Conservation (phyloP, 2,797 vertebrate genomes). For the Knipowitschia caucasica region DNA sequence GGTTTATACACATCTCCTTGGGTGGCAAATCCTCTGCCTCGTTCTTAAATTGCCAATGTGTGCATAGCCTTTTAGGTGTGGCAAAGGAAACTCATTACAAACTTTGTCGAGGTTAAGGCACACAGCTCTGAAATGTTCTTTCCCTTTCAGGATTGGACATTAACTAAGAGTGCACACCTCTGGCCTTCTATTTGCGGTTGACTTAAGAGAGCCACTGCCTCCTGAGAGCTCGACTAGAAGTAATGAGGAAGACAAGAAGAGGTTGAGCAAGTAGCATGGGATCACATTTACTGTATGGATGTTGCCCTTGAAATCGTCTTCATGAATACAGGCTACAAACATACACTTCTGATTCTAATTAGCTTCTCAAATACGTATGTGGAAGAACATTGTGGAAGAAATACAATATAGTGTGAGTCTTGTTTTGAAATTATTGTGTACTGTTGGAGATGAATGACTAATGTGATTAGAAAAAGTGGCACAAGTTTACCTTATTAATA, state of each 20-base stretch:
- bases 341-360: conserved; percentile 9
- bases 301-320: conserved; percentile 15
- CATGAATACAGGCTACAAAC: conserved; percentile 11
- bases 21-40: conserved; percentile 64
- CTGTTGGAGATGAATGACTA: conserved; percentile 26
- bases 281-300: conserved; percentile 21
- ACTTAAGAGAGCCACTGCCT: conserved; percentile 39
- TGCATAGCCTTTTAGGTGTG: conserved; percentile 53
- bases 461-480: conserved; percentile 2
- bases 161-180: conserved; percentile 50
- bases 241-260: conserved; percentile 45
- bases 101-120: conserved; percentile 54
- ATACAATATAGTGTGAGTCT: neutral
- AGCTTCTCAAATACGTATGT: neutral
- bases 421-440: neutral
- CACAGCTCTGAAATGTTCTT: conserved; percentile 40
- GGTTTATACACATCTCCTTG: conserved; percentile 53
- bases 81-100: conserved; percentile 57
- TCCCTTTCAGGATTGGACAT: conserved; percentile 52
- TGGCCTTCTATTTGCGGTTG: conserved; percentile 49
- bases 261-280: conserved; percentile 22
- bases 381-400: neutral
- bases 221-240: conserved; percentile 30
- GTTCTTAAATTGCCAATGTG: conserved; percentile 62
- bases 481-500: conserved; percentile 20